Evolutionary conservation across 2,888 invertebrate species (phyloP).

Genomic region (Andrena dorsata): DNA sequence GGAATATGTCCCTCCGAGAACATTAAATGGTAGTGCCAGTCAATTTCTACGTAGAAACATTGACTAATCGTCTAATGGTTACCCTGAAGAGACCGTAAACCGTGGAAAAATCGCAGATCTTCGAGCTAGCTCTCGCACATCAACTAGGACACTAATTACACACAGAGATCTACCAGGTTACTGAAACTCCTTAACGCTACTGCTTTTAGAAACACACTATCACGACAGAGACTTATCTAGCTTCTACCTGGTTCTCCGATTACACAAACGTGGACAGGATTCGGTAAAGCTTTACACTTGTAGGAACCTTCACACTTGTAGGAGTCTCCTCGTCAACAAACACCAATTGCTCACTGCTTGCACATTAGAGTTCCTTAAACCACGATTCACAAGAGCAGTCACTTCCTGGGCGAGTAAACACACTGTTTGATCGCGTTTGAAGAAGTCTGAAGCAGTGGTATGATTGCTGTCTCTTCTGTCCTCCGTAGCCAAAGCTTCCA

Average conservation of each 20-base stretch:
- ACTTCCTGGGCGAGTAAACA: not conserved
- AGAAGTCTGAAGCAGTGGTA: not conserved
- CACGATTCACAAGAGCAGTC: not conserved
- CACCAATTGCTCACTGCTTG: not conserved
- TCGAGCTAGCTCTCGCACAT: not conserved
- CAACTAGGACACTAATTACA: slow-evolving; percentile 5
- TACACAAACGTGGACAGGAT: not conserved
- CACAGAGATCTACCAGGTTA: not conserved
- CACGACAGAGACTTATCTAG: not conserved
- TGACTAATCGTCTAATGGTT: not conserved
- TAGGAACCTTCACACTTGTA: not conserved
- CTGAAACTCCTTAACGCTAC: not conserved
- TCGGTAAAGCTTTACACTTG: not conserved
- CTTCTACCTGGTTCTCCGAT: not conserved
- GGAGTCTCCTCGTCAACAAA: not conserved
- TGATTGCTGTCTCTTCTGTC: not conserved
- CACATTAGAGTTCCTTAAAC: not conserved
- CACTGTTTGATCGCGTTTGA: not conserved
- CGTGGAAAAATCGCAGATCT: not conserved
- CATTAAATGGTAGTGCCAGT: not conserved
- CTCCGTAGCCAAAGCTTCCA: not conserved
- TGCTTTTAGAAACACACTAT: slow-evolving; percentile 3
- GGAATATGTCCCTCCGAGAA: not conserved
- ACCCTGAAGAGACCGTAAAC: not conserved
- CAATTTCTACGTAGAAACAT: not conserved